These are phyloP conservation scores for Drosophila kanapiae DNA, from an alignment of 1,140 invertebrate species.

Conservation along the genomic window DNA sequence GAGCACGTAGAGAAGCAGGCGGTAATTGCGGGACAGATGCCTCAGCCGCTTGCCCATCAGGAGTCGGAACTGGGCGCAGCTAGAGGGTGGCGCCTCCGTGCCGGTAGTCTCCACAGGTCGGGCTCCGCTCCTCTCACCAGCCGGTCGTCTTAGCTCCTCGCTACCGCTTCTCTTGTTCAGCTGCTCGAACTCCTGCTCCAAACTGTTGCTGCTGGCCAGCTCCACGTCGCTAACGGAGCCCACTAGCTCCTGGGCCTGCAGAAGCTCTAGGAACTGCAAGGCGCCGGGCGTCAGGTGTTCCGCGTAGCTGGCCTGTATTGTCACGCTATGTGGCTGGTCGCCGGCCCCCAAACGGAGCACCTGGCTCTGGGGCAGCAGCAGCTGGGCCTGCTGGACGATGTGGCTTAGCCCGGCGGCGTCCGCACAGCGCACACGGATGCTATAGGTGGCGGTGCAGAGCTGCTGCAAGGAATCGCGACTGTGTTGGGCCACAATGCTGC, in stretches of 20 bases:
- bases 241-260: constrained; percentile 51
- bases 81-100: constrained; percentile 26
- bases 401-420: constrained; percentile 37
- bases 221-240: constrained; percentile 52
- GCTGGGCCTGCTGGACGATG: constrained; percentile 41
- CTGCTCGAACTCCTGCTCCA: constrained; percentile 78
- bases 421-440: constrained; percentile 56
- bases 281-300: constrained; percentile 54
- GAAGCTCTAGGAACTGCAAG: constrained; percentile 54
- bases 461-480: constrained; percentile 74
- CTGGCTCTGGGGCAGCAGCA: constrained; percentile 45
- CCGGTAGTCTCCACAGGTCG: background rate
- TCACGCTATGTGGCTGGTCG: constrained; percentile 26
- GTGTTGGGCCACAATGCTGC: constrained; percentile 79
- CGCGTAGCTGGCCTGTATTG: constrained; percentile 57
- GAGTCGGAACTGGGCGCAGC: constrained; percentile 47
- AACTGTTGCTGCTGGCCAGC: constrained; percentile 59
- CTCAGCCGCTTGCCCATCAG: constrained; percentile 87
- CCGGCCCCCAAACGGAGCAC: constrained; percentile 14
- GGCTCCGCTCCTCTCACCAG: constrained; percentile 49
- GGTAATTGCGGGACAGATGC: constrained; percentile 88
- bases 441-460: constrained; percentile 69
- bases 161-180: constrained; percentile 56
- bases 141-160: background rate
- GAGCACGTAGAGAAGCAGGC: constrained; percentile 88